Percentiles rank a stretch among this genome's conserved stretches.
phyloP scores from a whole-genome alignment of 2,797 vertebrate species.

The Coreius guichenoti region DNA sequence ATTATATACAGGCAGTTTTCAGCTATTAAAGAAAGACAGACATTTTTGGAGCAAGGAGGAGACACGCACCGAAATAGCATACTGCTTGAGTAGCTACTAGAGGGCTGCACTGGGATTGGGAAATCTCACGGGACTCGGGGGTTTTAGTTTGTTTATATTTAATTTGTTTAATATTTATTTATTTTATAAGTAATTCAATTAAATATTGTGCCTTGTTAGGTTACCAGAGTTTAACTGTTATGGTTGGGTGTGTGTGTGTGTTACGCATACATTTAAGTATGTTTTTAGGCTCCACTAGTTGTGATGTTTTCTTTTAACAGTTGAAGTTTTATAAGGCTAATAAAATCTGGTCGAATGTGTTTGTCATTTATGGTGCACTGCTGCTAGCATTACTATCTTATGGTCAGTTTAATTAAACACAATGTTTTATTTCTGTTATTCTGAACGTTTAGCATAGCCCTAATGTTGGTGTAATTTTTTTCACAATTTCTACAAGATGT shows the following conservation, averaged over 20 bases:
- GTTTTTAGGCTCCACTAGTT: neutral
- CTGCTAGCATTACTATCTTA: neutral
- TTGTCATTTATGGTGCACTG: neutral
- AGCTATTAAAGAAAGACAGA: neutral
- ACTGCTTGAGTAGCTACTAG: neutral
- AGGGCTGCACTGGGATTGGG: neutral
- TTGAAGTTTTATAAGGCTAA: no score
- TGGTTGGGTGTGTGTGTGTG: no score
- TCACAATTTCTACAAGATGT: neutral
- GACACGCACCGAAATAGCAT: neutral
- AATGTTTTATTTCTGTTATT: neutral
- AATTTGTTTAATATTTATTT: no score
- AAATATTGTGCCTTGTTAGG: no score
- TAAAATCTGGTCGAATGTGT: neutral
- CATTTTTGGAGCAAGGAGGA: neutral
- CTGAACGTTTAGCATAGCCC: neutral
- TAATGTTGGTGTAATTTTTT: neutral
- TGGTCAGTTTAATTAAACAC: neutral
- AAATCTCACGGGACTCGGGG: no score
- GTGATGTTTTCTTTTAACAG: neutral
- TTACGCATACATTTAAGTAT: no score
- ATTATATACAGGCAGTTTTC: neutral
- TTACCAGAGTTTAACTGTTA: no score
- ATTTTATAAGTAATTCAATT: no score
- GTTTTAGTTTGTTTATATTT: no score